Percentiles rank a stretch among this genome's conserved stretches.
phyloP scores from a whole-genome alignment of 64 coral and sea anemone species.

The Porites australiensis region DNA sequence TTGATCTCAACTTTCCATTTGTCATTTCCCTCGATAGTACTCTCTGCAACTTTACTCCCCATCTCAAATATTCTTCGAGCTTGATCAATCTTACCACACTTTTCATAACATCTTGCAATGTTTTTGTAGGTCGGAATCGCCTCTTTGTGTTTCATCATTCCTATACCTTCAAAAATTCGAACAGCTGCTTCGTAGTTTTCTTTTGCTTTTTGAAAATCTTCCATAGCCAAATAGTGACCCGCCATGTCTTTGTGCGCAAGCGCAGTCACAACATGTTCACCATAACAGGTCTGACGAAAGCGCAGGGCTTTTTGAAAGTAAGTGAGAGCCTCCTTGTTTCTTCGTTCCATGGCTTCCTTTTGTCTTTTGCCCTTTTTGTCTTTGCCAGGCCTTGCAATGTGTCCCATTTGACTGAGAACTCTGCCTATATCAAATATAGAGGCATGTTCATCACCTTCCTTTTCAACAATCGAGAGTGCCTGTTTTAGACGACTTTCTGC shows the following conservation, averaged over 20 bases:
- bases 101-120: constrained; percentile 50
- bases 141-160: constrained; percentile 40
- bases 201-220: background rate
- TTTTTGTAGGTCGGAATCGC: constrained; percentile 50
- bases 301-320: constrained; percentile 18
- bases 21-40: constrained; percentile 37
- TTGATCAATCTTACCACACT: background rate
- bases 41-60: constrained; percentile 33
- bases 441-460: background rate
- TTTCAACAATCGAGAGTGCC: constrained; percentile 19
- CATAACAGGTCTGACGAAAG: constrained; percentile 1
- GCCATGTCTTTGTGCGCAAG: constrained; percentile 57
- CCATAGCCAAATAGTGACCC: constrained; percentile 25
- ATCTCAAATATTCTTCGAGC: constrained; percentile 21
- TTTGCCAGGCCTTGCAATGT: constrained; percentile 10
- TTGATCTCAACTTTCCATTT: constrained; percentile 65
- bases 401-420: constrained; percentile 36
- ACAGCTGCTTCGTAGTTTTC: constrained; percentile 37
- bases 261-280: constrained; percentile 54
- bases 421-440: constrained; percentile 10
- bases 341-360: background rate
- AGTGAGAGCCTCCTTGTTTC: constrained; percentile 17
- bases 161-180: constrained; percentile 17
- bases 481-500: background rate
- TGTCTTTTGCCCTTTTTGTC: background rate